Percentiles rank a stretch among this genome's conserved stretches.
phyloP scores from a whole-genome alignment of 2,888 invertebrate genomes.

The Drosophila ochracea region DNA sequence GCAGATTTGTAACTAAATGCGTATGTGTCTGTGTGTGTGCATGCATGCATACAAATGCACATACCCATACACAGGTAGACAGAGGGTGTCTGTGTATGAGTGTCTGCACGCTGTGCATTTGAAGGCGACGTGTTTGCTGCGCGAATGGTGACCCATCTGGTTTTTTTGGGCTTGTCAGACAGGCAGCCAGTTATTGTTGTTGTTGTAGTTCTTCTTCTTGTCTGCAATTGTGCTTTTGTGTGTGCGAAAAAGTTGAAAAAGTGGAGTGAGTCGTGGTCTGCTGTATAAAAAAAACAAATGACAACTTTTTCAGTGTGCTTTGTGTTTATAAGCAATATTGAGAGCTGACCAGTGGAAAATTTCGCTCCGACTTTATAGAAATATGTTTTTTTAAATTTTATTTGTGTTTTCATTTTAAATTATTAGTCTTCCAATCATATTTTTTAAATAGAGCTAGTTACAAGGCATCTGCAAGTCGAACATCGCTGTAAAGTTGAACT shows the following conservation, averaged over 20 bases:
- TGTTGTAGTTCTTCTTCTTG: slow-evolving; percentile 18
- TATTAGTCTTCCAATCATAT: not conserved
- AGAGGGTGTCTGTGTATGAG: slow-evolving; percentile 1
- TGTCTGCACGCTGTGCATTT: slow-evolving; percentile 20
- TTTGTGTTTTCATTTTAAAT: not conserved
- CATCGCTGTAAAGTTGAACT: not conserved
- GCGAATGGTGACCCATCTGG: slow-evolving; percentile 57
- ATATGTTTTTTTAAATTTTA: not conserved
- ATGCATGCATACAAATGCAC: not conserved
- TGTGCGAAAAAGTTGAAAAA: slow-evolving; percentile 42
- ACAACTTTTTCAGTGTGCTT: slow-evolving; percentile 11
- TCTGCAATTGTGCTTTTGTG: slow-evolving; percentile 51
- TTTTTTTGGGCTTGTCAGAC: slow-evolving; percentile 48
- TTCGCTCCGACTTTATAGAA: not conserved
- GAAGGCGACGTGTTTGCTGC: slow-evolving; percentile 37
- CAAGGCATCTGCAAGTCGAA: not conserved
- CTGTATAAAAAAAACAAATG: slow-evolving; percentile 1
- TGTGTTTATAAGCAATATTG: not conserved
- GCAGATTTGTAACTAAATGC: slow-evolving; percentile 31
- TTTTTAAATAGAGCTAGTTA: not conserved
- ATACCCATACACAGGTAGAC: not conserved
- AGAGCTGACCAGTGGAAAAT: not conserved
- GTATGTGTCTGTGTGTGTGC: not conserved
- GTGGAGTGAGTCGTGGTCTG: slow-evolving; percentile 22
- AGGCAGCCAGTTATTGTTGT: slow-evolving; percentile 23